phyloP scores from a whole-genome alignment of 2,797 vertebrate genomes.

The Rousettus madagascariensis region DNA sequence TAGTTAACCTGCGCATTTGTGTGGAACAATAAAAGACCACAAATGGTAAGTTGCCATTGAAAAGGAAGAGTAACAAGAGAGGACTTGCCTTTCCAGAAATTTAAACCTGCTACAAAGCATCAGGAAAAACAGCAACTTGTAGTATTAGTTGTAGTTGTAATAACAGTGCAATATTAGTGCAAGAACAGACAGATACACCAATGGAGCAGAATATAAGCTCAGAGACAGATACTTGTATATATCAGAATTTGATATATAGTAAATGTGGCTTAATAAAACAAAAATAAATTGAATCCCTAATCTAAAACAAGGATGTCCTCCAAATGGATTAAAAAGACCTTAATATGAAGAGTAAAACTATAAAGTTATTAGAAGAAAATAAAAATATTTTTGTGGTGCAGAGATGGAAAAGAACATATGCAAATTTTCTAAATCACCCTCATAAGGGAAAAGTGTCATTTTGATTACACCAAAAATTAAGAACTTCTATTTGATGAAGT shows the following conservation, averaged over 20 bases:
- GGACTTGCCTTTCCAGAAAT: background rate
- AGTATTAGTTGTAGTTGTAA: background rate
- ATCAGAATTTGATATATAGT: background rate
- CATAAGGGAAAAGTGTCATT: background rate
- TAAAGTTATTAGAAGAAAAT: conserved; percentile 1
- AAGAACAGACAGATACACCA: background rate
- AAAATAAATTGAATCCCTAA: background rate
- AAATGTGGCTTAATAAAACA: background rate
- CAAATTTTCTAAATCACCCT: conserved; percentile 6
- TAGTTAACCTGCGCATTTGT: background rate
- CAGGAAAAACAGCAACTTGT: background rate
- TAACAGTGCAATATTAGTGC: background rate
- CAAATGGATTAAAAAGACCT: background rate
- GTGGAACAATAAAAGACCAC: background rate
- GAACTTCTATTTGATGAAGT: background rate
- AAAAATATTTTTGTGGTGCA: background rate
- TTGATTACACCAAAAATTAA: background rate
- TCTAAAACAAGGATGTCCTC: background rate
- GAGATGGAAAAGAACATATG: background rate
- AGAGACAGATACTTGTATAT: background rate
- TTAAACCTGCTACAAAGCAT: conserved; percentile 29
- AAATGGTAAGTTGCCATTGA: background rate
- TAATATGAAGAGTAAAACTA: background rate
- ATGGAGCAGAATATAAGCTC: background rate
- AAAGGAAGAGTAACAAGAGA: background rate